Evolutionary conservation across 2,797 vertebrate genomes (phyloP).

Genomic region (Paedocypris micromegethes): DNA sequence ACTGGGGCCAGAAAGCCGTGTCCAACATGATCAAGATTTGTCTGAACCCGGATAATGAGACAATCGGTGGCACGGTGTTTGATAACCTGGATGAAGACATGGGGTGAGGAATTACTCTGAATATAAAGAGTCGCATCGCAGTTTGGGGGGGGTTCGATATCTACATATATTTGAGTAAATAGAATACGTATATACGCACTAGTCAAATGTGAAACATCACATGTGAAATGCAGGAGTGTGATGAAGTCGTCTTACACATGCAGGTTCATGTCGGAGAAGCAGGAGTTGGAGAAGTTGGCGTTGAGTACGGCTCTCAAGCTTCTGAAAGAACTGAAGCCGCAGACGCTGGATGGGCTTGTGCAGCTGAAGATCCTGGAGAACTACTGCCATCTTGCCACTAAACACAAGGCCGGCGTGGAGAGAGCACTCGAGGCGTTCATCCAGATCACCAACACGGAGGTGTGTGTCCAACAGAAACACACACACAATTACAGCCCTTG

Average conservation of each 20-base stretch:
- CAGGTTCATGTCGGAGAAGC: constrained; percentile 91
- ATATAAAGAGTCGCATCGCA: no score
- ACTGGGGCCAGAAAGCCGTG: constrained; percentile 94
- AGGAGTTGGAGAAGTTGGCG: constrained; percentile 90
- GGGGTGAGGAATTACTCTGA: constrained; percentile 67
- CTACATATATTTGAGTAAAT: no score
- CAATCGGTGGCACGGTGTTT: constrained; percentile 92
- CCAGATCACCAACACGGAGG: constrained; percentile 87
- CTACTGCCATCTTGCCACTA: constrained; percentile 89
- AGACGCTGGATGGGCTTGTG: constrained; percentile 80
- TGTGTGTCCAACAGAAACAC: constrained; percentile 50
- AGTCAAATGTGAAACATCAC: background rate
- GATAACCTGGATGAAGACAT: constrained; percentile 88
- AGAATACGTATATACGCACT: no score
- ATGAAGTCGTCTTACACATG: background rate
- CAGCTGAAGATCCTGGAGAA: constrained; percentile 91
- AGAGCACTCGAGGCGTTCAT: constrained; percentile 85
- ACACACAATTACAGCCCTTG: constrained; percentile 6
- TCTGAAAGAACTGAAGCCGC: constrained; percentile 89
- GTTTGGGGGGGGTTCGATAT: no score
- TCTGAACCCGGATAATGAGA: constrained; percentile 95
- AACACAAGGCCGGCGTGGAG: constrained; percentile 87
- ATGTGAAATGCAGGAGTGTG: background rate
- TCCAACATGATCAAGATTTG: constrained; percentile 99
- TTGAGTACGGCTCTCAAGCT: constrained; percentile 95